These are phyloP conservation scores for Tachysurus vachellii DNA, from an alignment of 2,113 vertebrate species.

Conservation along the genomic window DNA sequence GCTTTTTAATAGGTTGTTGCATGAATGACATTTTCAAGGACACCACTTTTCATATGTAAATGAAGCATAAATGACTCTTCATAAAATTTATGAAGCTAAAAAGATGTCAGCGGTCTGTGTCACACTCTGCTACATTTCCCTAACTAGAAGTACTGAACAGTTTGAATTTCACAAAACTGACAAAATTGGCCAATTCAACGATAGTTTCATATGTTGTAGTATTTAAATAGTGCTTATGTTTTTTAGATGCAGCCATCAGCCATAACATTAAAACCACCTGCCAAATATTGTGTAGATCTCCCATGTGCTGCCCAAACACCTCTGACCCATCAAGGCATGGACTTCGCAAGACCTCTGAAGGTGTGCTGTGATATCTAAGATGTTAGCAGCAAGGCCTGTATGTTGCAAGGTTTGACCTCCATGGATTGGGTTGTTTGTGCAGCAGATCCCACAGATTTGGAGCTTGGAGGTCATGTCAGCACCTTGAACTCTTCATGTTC, in stretches of 20 bases:
- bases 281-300: too few relatives aligned
- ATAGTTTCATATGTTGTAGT: neutral
- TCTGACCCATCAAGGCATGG: too few relatives aligned
- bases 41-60: conserved; percentile 44
- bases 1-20: conserved; percentile 40
- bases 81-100: conserved; percentile 49
- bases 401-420: too few relatives aligned
- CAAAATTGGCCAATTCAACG: conserved; percentile 26
- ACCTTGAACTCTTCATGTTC: too few relatives aligned
- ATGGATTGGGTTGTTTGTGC: too few relatives aligned
- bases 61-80: conserved; percentile 48
- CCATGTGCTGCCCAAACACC: too few relatives aligned
- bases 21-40: conserved; percentile 43
- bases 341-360: too few relatives aligned
- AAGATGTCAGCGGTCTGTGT: conserved; percentile 37
- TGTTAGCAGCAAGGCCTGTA: too few relatives aligned
- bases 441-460: too few relatives aligned
- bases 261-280: too few relatives aligned
- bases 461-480: too few relatives aligned
- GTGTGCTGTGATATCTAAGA: too few relatives aligned
- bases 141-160: conserved; percentile 16
- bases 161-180: neutral
- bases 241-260: neutral
- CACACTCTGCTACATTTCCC: conserved; percentile 40
- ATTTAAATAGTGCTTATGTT: conserved; percentile 21